Evolutionary conservation across 2,113 vertebrate genomes (phyloP).

Genomic region (Siphamia tubifer): DNA sequence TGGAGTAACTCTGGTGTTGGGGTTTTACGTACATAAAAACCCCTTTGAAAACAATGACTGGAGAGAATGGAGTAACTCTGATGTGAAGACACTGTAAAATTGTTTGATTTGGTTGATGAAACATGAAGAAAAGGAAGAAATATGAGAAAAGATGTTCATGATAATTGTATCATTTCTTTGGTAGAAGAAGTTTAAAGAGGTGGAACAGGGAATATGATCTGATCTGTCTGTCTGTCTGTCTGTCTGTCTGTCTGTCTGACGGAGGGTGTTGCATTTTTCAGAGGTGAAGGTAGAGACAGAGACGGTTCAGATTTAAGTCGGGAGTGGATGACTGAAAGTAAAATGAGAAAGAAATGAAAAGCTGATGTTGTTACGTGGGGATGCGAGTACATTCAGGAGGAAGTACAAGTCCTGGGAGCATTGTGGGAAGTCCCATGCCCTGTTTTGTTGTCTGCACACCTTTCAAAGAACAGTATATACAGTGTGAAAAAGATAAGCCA

Average conservation of each 20-base stretch:
- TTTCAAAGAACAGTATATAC: constrained; percentile 32
- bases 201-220: background rate
- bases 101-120: constrained; percentile 62
- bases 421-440: constrained; percentile 40
- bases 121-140: constrained; percentile 51
- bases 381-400: constrained; percentile 12
- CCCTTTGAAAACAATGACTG: constrained; percentile 45
- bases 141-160: constrained; percentile 48
- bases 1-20: constrained; percentile 36
- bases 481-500: constrained; percentile 30
- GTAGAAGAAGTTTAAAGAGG: background rate
- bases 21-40: constrained; percentile 48
- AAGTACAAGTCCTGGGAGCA: constrained; percentile 34
- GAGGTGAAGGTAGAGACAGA: constrained; percentile 6
- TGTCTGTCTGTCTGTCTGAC: too few species aligned
- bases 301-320: constrained; percentile 16
- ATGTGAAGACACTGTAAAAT: constrained; percentile 61
- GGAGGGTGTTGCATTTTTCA: background rate
- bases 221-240: too few species aligned
- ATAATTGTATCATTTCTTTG: constrained; percentile 40
- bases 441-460: constrained; percentile 26
- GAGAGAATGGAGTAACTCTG: constrained; percentile 39
- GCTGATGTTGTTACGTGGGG: constrained; percentile 18
- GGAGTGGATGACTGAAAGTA: background rate
- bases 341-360: constrained; percentile 25